phyloP scores from a whole-genome alignment of 2,888 invertebrate genomes.

The Mythimna impura region DNA sequence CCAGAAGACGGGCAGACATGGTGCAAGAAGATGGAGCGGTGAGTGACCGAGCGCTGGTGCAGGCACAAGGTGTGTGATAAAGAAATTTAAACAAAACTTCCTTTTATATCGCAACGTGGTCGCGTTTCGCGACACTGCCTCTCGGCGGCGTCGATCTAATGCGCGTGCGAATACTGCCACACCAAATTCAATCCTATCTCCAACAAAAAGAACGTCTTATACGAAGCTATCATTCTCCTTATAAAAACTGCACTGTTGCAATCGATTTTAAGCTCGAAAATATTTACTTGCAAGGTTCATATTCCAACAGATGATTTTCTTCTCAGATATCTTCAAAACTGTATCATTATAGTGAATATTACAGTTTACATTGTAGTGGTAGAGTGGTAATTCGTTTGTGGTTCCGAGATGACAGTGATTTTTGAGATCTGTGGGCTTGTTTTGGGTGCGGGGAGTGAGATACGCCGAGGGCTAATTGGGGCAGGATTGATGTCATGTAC shows the following conservation, averaged over 20 bases:
- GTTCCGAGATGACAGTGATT: conserved; percentile 33
- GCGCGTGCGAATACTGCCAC: conserved; percentile 56
- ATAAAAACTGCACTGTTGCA: conserved; percentile 54
- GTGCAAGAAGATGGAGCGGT: conserved; percentile 71
- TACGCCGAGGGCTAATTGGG: conserved; percentile 23
- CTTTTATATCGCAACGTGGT: conserved; percentile 90
- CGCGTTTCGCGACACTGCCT: conserved; percentile 89
- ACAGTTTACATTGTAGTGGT: conserved; percentile 66
- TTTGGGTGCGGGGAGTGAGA: conserved; percentile 1
- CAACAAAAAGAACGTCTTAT: conserved; percentile 65
- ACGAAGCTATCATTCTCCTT: conserved; percentile 15
- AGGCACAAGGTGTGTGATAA: conserved; percentile 86
- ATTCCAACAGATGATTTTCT: conserved; percentile 42
- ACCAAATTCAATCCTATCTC: conserved; percentile 68
- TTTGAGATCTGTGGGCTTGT: conserved; percentile 27
- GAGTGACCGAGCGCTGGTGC: conserved; percentile 81
- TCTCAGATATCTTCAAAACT: conserved; percentile 59
- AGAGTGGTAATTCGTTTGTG: conserved; percentile 70
- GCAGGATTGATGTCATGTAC: conserved; percentile 29
- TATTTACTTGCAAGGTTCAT: conserved; percentile 62
- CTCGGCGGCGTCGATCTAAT: conserved; percentile 77
- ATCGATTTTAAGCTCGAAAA: conserved; percentile 68
- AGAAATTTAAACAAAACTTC: conserved; percentile 89
- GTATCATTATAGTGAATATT: conserved; percentile 75
- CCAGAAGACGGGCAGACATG: conserved; percentile 89